Evolutionary conservation across 2,797 vertebrate genomes (phyloP).

Genomic region (Anniella stebbinsi): DNA sequence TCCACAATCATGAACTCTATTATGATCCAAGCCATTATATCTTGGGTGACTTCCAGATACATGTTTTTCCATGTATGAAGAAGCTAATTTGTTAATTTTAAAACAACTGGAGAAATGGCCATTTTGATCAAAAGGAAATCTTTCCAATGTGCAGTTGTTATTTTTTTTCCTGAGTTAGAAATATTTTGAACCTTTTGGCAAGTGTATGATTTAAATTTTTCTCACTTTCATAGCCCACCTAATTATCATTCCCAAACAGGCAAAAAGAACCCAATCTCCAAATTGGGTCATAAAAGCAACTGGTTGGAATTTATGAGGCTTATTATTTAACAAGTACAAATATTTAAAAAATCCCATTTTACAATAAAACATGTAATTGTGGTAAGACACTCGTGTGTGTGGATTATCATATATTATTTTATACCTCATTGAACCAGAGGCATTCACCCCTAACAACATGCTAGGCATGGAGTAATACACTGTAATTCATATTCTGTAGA

Average conservation of each 20-base stretch:
- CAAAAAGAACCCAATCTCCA: conserved; percentile 12
- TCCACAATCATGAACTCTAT: not conserved
- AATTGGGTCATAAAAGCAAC: conserved; percentile 23
- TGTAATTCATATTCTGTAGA: conserved; percentile 19
- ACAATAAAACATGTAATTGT: conserved; percentile 36
- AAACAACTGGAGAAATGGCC: not conserved
- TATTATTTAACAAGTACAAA: conserved; percentile 42
- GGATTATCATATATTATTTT: conserved; percentile 53
- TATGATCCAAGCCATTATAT: not conserved
- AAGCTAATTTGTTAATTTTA: not conserved
- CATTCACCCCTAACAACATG: conserved; percentile 36
- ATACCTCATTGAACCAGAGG: conserved; percentile 33
- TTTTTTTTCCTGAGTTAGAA: conserved; percentile 17
- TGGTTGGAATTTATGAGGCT: not conserved
- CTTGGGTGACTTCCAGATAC: not conserved
- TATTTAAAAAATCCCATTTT: conserved; percentile 30
- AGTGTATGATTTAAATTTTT: conserved; percentile 31
- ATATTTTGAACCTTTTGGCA: conserved; percentile 1
- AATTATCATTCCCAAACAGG: conserved; percentile 35
- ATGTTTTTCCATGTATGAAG: not conserved
- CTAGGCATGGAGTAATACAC: conserved; percentile 37
- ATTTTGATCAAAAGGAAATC: not conserved
- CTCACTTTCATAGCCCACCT: not conserved
- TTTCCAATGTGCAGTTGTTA: not conserved
- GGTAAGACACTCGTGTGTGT: not conserved